Evolutionary conservation across 35 echinoderm and acorn worm species (phyloP).

Genomic region (Stichopus chloronotus): DNA sequence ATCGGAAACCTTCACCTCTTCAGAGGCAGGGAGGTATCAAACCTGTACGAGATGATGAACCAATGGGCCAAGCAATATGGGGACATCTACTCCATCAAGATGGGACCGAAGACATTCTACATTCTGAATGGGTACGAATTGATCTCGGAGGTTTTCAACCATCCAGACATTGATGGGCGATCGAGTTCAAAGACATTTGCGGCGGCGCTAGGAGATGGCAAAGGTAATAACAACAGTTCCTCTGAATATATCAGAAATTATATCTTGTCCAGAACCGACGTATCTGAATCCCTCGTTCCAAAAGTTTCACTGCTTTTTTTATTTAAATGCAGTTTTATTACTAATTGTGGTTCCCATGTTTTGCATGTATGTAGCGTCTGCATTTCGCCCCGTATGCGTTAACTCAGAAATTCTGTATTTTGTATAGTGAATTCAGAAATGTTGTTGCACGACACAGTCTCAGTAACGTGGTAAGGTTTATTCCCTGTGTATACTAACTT

Average conservation of each 20-base stretch:
- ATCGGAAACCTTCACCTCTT: constrained; percentile 21
- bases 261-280: too few species aligned
- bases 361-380: too few species aligned
- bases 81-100: constrained; percentile 23
- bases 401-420: too few species aligned
- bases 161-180: constrained; percentile 20
- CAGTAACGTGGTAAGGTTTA: too few species aligned
- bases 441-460: too few species aligned
- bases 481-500: too few species aligned
- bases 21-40: background rate
- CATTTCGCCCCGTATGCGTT: too few species aligned
- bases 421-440: too few species aligned
- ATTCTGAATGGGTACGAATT: constrained; percentile 31
- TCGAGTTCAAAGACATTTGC: constrained; percentile 1
- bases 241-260: background rate
- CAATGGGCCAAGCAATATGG: constrained; percentile 50
- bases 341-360: too few species aligned
- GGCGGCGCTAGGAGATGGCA: constrained; percentile 17
- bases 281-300: background rate
- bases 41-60: constrained; percentile 19
- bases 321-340: too few species aligned
- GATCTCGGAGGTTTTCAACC: constrained; percentile 35
- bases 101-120: constrained; percentile 35
- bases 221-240: background rate
- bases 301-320: too few species aligned